phyloP scores from a whole-genome alignment of 2,888 invertebrate genomes.

The Eilema sororculum region DNA sequence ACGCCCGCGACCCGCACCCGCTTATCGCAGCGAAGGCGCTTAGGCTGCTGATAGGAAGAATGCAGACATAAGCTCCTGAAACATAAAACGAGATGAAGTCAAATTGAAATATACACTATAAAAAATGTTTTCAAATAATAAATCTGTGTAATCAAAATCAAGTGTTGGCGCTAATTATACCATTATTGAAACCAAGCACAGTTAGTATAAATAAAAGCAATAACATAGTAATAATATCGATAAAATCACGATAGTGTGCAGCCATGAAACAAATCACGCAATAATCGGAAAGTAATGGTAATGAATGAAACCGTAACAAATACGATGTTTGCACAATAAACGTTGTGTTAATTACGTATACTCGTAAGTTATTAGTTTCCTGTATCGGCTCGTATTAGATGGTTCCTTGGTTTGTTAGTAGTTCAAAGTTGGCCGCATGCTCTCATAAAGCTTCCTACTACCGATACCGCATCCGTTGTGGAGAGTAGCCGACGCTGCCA shows the following conservation, averaged over 20 bases:
- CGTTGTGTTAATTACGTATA: constrained; percentile 59
- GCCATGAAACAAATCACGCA: neutral
- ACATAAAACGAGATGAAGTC: too few species aligned
- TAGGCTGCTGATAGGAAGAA: too few species aligned
- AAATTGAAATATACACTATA: too few species aligned
- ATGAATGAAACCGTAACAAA: constrained; percentile 33
- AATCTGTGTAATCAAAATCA: too few species aligned
- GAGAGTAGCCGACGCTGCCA: neutral
- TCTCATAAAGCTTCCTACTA: neutral
- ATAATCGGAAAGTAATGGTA: neutral
- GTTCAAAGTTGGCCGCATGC: neutral
- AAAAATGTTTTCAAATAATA: too few species aligned
- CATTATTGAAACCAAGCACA: too few species aligned
- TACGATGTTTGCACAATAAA: constrained; percentile 45
- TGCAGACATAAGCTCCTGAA: too few species aligned
- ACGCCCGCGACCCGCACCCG: too few species aligned
- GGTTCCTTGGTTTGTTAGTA: constrained; percentile 12
- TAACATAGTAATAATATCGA: neutral
- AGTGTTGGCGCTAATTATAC: too few species aligned
- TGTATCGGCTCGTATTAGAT: constrained; percentile 51
- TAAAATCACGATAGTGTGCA: neutral
- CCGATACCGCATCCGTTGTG: neutral
- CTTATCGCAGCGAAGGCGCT: too few species aligned
- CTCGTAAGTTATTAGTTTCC: constrained; percentile 67
- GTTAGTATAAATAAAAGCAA: too few species aligned